Evolutionary conservation across 2,113 vertebrate species (phyloP), one percentile per base, ranked within the genome.

Genomic region (Poeciliopsis prolifica): DNA sequence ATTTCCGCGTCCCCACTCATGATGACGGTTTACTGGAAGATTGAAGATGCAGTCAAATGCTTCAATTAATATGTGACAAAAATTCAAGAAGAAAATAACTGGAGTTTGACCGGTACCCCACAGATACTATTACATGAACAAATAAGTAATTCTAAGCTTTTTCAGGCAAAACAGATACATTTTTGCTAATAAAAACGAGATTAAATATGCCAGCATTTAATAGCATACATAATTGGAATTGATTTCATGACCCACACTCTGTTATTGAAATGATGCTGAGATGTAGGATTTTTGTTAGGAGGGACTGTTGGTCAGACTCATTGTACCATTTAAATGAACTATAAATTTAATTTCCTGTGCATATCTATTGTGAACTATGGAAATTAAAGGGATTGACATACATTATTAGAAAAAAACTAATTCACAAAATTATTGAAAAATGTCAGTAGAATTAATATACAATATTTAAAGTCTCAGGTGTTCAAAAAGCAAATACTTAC

Each of bases 1-100:
- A 98, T 97, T 61, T 98, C 97, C 0, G 91, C 40, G 0, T 97
- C 96, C 0, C 92, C 69, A 37, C 95, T 93, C 97, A 97, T 98
- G 90, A 12, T 92, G 95, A 88, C 70, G 0, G n/a, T 79, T 92
- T 79, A 89, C 87, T 92, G 74, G 28, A 70, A 70, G 69, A 61
- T 72, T 7, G n/a, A 62, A 70, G n/a, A 26, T 22, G 44, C 4
- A 26, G 4, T 79, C 6, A 19, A n/a, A n/a, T n/a, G n/a, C 24
- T 58, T 11, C 3, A 9, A 58, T 58, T 11, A n/a, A 58, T 58
- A 24, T 58, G 24, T 9, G 51, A 9, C 22, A 22, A 7, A 58
- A 24, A n/a, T n/a, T 58, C 1, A 54, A 19, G 48, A 54, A 54
- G 44, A 51, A 51, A 51, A 5, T 5, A 54, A 19, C 6, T 54